Evolutionary conservation across 1,140 invertebrate genomes (phyloP), one percentile per base, ranked within the genome.

Genomic region (Panulirus ornatus): DNA sequence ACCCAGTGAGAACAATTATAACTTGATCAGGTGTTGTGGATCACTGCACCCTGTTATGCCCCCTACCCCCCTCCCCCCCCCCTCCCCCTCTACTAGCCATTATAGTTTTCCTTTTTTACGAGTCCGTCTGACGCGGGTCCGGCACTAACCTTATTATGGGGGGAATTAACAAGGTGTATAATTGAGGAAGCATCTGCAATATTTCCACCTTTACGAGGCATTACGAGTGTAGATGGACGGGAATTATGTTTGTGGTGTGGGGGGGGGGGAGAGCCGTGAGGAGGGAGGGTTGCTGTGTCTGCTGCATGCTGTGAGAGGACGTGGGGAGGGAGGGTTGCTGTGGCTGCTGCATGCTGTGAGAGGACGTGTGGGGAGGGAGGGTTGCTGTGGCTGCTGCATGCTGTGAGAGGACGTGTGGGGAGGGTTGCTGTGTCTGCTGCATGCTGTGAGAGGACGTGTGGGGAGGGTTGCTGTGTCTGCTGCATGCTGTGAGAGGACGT

Each of bases 181-280:
- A 76, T 73, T 76, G 73, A 76, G 73, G 73, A 76, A 76, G 40
- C 73, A 76, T 76, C 14, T 76, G 73, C 73, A 76, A 76, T 76
- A 76, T 76, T 76, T 76, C 40, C 40, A 76, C 14, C 73, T 42
- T 76, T 40, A 76, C 38, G 73, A 76, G 73, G 14, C 73, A 76
- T 76, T 76, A 76, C 73, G 73, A 76, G 34, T 76, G 73, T 22
- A 19, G 73, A 76, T 40, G 73, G 73, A 19, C 54, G 19, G 11
- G 54, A 58, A 58, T 58, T 22, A 2, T 58, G 54, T 58, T 58
- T 58, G 19, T 58, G 11, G 54, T 14, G 54, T 3, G 14, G 11
- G 54, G 14, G 30, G 70, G 27, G 70, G 70, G 2, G n/a, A 27
- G 70, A 19, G 5, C 14, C 30, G 70, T 8, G 9, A 11, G 73